A percentile compares a stretch with the other conserved stretches of the same genome.
Conservation (phyloP, 2,797 vertebrate species). For the Oreonectes daqikongensis region DNA sequence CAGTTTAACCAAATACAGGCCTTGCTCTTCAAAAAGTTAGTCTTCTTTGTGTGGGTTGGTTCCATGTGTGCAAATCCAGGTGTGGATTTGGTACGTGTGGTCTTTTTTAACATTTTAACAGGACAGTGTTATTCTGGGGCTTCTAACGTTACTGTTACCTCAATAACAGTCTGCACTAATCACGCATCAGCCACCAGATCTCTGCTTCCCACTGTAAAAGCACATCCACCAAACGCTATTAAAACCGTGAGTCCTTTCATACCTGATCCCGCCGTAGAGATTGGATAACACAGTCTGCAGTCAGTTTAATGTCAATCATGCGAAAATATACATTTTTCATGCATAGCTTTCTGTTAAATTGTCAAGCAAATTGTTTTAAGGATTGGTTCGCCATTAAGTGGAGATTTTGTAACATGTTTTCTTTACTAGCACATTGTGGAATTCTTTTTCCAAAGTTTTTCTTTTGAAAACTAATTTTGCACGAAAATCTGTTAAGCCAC, state of each 20-base stretch:
- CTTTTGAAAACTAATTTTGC: not conserved
- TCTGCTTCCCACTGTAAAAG: not conserved
- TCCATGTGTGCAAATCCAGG: constrained; percentile 13
- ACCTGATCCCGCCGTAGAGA: not conserved
- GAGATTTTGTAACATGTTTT: not conserved
- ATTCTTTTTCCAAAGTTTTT: not conserved
- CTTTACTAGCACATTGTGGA: not conserved
- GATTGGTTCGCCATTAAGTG: not conserved
- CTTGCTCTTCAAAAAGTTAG: constrained; percentile 39
- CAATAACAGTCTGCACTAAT: constrained; percentile 22
- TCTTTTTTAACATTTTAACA: constrained; percentile 27
- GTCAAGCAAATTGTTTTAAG: not conserved
- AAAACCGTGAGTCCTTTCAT: not conserved
- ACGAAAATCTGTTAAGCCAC: too few species aligned
- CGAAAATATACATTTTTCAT: not conserved
- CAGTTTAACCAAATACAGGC: constrained; percentile 65
- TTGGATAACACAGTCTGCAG: not conserved
- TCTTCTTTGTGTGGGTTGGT: constrained; percentile 27
- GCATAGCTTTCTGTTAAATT: not conserved
- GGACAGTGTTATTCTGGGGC: constrained; percentile 9
- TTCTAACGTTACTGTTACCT: not conserved
- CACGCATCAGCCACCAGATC: not conserved
- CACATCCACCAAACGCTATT: not conserved
- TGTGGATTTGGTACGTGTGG: constrained; percentile 27
- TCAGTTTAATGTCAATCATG: not conserved